Evolutionary conservation across 2,797 vertebrate species (phyloP).

Genomic region (Novumbra hubbsi): DNA sequence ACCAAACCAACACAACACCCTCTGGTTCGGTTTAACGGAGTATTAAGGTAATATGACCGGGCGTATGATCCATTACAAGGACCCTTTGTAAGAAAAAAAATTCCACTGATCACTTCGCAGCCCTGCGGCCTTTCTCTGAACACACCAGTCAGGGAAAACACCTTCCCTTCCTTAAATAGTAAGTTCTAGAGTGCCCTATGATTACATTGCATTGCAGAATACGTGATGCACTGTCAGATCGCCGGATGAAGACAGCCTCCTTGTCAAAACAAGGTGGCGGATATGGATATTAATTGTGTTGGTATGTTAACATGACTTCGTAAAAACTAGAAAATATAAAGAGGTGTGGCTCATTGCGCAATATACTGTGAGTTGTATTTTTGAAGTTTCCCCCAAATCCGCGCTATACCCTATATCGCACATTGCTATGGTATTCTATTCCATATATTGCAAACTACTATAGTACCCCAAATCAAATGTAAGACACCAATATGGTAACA

Average conservation of each 20-base stretch:
- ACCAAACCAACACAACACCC: constrained; percentile 19
- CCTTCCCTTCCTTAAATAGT: neutral
- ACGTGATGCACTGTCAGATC: constrained; percentile 1
- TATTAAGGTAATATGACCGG: too few species aligned
- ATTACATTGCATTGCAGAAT: constrained; percentile 57
- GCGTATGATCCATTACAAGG: too few species aligned
- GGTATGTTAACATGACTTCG: neutral
- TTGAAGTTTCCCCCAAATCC: too few species aligned
- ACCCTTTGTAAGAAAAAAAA: neutral
- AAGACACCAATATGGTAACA: too few species aligned
- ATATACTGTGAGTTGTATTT: neutral
- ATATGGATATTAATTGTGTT: neutral
- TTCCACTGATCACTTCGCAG: neutral
- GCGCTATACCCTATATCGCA: too few species aligned
- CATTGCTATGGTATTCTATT: too few species aligned
- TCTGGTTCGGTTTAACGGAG: constrained; percentile 20
- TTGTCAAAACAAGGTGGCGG: too few species aligned
- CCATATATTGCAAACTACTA: too few species aligned
- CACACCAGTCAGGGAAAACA: neutral
- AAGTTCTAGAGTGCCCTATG: constrained; percentile 4
- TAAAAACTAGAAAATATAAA: too few species aligned
- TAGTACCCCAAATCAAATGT: too few species aligned
- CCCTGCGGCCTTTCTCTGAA: neutral
- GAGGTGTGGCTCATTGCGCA: neutral
- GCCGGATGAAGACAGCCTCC: too few species aligned